Percentiles rank a stretch among this genome's conserved stretches.
Evolutionary conservation across 2,113 vertebrate species (phyloP).

Genomic region (Cyrtonyx montezumae): DNA sequence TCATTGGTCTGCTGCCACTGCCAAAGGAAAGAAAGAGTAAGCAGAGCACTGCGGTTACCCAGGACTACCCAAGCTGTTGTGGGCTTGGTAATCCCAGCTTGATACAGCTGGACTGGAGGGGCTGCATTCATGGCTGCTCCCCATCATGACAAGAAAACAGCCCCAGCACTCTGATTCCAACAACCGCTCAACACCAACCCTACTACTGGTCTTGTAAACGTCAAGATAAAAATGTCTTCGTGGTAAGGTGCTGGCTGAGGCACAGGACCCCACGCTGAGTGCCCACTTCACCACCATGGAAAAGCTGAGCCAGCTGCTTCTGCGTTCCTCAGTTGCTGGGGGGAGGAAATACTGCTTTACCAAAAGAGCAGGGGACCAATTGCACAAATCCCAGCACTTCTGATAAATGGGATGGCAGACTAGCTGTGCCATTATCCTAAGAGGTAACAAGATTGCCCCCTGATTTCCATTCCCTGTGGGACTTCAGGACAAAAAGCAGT

Average conservation of each 20-base stretch:
- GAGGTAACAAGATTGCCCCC: neutral
- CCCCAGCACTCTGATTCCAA: neutral
- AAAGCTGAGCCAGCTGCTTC: neutral
- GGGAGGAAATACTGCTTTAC: neutral
- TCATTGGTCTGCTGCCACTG: neutral
- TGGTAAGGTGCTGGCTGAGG: neutral
- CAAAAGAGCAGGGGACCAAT: neutral
- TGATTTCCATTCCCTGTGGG: neutral
- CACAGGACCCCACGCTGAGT: neutral
- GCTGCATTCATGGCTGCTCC: neutral
- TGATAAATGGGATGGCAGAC: neutral
- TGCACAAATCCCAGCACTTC: neutral
- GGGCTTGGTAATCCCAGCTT: neutral
- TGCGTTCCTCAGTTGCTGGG: neutral
- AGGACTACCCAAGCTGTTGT: neutral
- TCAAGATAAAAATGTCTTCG: neutral
- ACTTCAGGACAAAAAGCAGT: neutral
- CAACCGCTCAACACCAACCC: neutral
- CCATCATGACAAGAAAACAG: neutral
- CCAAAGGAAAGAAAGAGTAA: neutral
- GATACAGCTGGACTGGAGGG: neutral
- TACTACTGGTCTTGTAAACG: neutral
- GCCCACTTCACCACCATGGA: fast-evolving
- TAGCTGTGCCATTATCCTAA: neutral
- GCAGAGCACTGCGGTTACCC: neutral